Percentiles rank a stretch among this genome's conserved stretches.
Evolutionary conservation across 2,888 invertebrate genomes (phyloP).

Genomic region (Tubulanus polymorphus): DNA sequence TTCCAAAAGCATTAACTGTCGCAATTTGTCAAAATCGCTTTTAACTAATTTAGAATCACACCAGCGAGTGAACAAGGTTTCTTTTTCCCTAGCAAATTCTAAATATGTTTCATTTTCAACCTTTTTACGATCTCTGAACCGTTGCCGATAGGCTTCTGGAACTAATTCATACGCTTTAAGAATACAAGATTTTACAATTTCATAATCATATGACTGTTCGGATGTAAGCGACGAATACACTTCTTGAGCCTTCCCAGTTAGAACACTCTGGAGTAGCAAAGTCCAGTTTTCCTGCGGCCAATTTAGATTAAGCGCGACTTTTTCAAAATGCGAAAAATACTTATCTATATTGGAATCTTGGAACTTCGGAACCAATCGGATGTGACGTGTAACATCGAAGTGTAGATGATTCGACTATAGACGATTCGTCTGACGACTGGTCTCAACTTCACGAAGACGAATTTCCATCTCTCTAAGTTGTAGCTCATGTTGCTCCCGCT

Average conservation of each 20-base stretch:
- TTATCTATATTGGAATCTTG: conserved; percentile 12
- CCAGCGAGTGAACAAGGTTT: conserved; percentile 15
- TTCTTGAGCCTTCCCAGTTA: conserved; percentile 17
- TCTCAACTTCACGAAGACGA: too few relatives aligned
- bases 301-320: conserved; percentile 11
- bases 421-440: too few relatives aligned
- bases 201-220: background rate
- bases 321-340: conserved; percentile 18
- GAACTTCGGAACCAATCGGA: conserved; percentile 14
- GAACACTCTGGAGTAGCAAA: background rate
- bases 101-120: conserved; percentile 14
- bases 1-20: conserved; percentile 9
- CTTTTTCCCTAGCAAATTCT: conserved; percentile 19
- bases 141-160: background rate
- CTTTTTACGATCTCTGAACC: conserved; percentile 3
- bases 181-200: background rate
- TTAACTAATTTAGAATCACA: conserved; percentile 2
- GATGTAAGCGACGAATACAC: conserved; percentile 1
- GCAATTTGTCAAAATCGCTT: conserved; percentile 4
- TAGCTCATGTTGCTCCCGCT: too few relatives aligned
- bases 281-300: conserved; percentile 8
- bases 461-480: too few relatives aligned
- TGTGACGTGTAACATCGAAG: background rate
- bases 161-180: background rate
- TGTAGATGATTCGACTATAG: too few relatives aligned